These are phyloP conservation scores for Cyrtonyx montezumae DNA, from an alignment of 2,113 vertebrate genomes.

Conservation along the genomic window DNA sequence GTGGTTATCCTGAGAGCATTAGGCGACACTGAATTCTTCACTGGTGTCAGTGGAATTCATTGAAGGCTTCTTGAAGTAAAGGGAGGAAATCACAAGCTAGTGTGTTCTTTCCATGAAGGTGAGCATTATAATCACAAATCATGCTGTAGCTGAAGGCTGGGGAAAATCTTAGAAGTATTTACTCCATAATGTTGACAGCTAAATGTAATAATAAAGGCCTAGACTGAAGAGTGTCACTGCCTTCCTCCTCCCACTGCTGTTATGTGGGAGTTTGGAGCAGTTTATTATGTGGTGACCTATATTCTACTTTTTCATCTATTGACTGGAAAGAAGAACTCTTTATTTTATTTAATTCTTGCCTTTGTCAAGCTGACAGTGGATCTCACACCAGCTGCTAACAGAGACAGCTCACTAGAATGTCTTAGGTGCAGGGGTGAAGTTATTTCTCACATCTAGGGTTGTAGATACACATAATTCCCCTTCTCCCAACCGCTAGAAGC, in stretches of 20 bases:
- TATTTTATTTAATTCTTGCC: neutral
- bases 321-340: neutral
- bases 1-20: neutral
- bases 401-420: neutral
- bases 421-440: neutral
- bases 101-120: neutral
- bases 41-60: fast-evolving
- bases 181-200: neutral
- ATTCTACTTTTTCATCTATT: neutral
- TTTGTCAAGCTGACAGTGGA: neutral
- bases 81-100: too few species aligned
- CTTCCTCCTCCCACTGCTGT: neutral
- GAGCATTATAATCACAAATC: neutral
- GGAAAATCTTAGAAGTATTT: neutral
- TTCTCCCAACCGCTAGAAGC: neutral
- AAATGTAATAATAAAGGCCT: neutral
- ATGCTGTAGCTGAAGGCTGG: neutral
- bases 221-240: neutral
- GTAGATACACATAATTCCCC: neutral
- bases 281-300: neutral
- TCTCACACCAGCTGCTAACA: neutral
- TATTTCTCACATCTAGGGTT: neutral
- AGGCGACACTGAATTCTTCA: neutral
- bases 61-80: neutral
- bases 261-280: constrained; percentile 6